Evolutionary conservation across 92 coral and sea anemone genomes (phyloP).

Genomic region (Umimayanthus kanabou): DNA sequence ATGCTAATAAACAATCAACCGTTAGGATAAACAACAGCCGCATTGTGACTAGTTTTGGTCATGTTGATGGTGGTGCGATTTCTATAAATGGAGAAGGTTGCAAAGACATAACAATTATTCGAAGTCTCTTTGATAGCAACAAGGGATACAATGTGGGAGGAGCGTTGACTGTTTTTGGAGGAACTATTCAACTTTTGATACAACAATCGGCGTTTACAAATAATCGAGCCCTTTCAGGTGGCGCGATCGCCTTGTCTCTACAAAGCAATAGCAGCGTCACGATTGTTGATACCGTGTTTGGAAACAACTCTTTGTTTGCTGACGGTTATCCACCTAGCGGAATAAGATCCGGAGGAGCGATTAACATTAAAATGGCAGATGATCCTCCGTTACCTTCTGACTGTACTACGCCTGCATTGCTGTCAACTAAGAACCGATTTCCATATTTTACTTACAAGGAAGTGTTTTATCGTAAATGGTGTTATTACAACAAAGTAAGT

Average conservation of each 20-base stretch:
- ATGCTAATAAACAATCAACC: not conserved
- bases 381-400: not conserved
- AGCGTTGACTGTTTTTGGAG: not conserved
- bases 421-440: not conserved
- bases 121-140: not conserved
- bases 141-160: not conserved
- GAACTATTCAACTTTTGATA: conserved; percentile 2
- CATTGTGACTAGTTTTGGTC: not conserved
- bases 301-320: not conserved
- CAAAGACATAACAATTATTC: not conserved
- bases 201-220: conserved; percentile 2
- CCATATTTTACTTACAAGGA: not conserved
- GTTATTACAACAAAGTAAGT: not conserved
- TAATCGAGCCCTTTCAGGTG: not conserved
- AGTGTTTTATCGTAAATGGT: conserved; percentile 3
- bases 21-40: not conserved
- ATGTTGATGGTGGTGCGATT: not conserved
- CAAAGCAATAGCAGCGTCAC: not conserved
- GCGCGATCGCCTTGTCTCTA: not conserved
- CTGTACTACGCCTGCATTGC: not conserved
- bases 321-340: not conserved
- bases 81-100: not conserved
- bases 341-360: not conserved
- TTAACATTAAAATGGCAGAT: not conserved
- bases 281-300: not conserved